Conservation (phyloP, 2,113 vertebrate species). For the Falco punctatus region DNA sequence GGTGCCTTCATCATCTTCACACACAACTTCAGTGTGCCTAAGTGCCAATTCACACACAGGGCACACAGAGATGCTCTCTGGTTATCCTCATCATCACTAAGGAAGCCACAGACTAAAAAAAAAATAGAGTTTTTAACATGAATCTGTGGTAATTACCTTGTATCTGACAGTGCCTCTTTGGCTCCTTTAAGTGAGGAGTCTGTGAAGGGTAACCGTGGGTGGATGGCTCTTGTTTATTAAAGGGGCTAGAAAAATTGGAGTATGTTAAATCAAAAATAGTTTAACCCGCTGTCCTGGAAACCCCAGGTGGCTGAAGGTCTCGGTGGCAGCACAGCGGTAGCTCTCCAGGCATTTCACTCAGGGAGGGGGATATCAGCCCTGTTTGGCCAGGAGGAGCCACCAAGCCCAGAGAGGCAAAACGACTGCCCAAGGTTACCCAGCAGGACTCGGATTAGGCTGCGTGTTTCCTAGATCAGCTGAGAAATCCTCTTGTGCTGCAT, state of each 20-base stretch:
- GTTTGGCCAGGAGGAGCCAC: background rate
- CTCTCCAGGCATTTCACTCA: background rate
- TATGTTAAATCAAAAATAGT: background rate
- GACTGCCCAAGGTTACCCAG: background rate
- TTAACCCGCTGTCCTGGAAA: background rate
- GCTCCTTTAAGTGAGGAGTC: background rate
- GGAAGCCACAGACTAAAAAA: background rate
- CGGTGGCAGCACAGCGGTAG: background rate
- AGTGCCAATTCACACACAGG: too few relatives aligned
- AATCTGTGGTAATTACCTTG: background rate
- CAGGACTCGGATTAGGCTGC: background rate
- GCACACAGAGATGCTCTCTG: background rate
- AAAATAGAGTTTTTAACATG: background rate
- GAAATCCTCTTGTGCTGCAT: slow-evolving; percentile 27
- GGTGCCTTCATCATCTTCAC: background rate
- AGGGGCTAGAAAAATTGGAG: background rate
- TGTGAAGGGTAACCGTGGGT: background rate
- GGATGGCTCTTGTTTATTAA: background rate
- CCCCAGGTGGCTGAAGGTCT: background rate
- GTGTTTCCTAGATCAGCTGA: background rate
- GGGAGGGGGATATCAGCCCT: background rate
- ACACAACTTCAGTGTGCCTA: background rate
- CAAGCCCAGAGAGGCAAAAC: background rate
- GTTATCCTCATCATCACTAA: background rate
- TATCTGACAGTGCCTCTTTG: background rate